phyloP scores from a whole-genome alignment of 2,113 vertebrate genomes.

The Pygathrix nemaeus region DNA sequence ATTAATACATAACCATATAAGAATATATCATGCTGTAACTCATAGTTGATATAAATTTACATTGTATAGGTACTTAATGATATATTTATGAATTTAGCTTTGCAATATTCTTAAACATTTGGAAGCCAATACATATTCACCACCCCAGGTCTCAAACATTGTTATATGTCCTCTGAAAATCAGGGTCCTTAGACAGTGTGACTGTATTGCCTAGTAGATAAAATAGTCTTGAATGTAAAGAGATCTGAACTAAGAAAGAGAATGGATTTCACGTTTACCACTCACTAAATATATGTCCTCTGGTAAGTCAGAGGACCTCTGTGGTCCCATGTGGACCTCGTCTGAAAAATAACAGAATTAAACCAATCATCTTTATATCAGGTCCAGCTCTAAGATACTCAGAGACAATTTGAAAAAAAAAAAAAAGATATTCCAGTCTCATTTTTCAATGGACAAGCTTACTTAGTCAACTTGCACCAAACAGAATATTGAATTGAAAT shows the following conservation, averaged over 20 bases:
- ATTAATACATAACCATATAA: not conserved
- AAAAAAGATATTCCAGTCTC: not conserved
- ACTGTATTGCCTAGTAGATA: not conserved
- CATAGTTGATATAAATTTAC: not conserved
- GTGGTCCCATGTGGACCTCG: not conserved
- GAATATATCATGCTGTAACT: not conserved
- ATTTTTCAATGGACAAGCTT: not conserved
- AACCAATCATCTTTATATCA: not conserved
- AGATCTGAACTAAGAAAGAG: not conserved
- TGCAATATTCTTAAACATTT: not conserved
- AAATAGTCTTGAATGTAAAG: not conserved
- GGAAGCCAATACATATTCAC: not conserved
- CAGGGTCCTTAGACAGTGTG: not conserved
- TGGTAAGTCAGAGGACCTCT: not conserved
- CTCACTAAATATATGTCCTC: not conserved
- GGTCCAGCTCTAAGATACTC: not conserved
- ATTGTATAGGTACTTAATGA: not conserved
- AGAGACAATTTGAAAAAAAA: not conserved
- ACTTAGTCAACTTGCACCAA: not conserved
- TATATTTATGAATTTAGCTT: not conserved
- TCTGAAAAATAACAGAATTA: not conserved
- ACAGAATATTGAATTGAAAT: not conserved
- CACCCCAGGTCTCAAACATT: not conserved
- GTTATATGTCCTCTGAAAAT: not conserved
- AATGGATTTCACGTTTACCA: not conserved